These are phyloP conservation scores for Pteruthius melanotis DNA, from an alignment of 2,113 vertebrate genomes.

Conservation along the genomic window DNA sequence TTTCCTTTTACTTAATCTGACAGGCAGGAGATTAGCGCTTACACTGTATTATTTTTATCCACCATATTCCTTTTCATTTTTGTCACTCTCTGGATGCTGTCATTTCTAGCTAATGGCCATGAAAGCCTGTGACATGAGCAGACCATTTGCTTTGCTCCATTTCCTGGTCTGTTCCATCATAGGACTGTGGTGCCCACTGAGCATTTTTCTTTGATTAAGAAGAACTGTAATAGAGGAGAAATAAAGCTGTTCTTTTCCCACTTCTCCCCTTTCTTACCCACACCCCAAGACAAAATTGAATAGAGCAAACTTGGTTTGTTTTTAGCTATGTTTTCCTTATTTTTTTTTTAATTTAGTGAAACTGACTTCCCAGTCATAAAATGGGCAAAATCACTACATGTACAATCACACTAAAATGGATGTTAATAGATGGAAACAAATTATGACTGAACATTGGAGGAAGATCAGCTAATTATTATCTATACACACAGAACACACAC, in stretches of 20 bases:
- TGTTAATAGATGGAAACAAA: background rate
- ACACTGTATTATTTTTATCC: background rate
- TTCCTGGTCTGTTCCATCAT: background rate
- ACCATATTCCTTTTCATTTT: background rate
- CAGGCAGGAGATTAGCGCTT: background rate
- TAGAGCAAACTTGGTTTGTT: background rate
- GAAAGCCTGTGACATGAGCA: background rate
- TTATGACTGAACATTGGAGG: background rate
- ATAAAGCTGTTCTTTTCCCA: background rate
- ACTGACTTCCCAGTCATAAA: background rate
- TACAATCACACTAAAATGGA: background rate
- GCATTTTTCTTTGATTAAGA: background rate
- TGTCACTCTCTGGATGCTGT: background rate
- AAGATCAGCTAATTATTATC: background rate
- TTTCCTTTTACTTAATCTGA: background rate
- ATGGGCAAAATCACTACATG: background rate
- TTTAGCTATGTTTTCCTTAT: background rate
- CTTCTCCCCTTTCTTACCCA: background rate
- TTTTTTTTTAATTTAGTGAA: background rate
- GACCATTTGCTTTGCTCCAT: background rate
- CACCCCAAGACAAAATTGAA: background rate
- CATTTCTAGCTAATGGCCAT: background rate
- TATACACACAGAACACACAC: background rate
- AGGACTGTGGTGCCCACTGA: background rate
- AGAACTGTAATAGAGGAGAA: background rate